Evolutionary conservation across 92 coral and sea anemone genomes (phyloP), one percentile per base, ranked within the genome.

Genomic region (Palythoa grandis): DNA sequence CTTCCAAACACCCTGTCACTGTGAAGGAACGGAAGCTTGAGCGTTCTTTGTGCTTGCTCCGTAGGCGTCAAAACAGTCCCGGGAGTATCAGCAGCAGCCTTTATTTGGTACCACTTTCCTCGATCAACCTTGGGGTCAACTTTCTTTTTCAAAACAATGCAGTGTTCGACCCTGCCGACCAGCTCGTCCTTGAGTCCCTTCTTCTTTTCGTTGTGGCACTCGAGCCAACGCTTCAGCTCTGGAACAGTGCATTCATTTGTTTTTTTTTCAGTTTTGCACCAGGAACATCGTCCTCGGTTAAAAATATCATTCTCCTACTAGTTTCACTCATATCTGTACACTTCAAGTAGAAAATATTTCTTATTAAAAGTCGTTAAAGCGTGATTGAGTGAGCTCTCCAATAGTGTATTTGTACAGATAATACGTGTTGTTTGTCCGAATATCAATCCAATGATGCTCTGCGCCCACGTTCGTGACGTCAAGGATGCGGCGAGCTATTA

Each of bases 111-210:
- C 83, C 83, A 78, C 24, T 78, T 78, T 12, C 83, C 72, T 78
- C 83, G 71, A 74, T 74, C 63, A 40, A 78, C 83, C 61, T 78
- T 78, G 24, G 70, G 83, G 72, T 78, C 83, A 47, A 78, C 83
- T 25, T 78, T 78, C 70, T 22, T 78, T 78, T 43, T 23, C 29
- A 60, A 14, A 35, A 16, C 12, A 11, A 79, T 79, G 48, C 57
- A 61, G 40, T 73, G 37, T 20, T 79, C 53, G 5, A 79, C 84
- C n/a, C 84, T 38, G 40, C 29, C 43, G 53, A 79, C 47, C 72
- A 79, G 20, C 15, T 53, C 84, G 35, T 54, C 39, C 37, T 79
- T 79, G 19, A 14, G n/a, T 52, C 83, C 70, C 12, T 11, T 56
- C 72, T 79, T 79, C 58, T 67, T 61, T 16, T 61, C 84, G 35